phyloP scores from a whole-genome alignment of 2,888 invertebrate species.

The Pyrochroa serraticornis region DNA sequence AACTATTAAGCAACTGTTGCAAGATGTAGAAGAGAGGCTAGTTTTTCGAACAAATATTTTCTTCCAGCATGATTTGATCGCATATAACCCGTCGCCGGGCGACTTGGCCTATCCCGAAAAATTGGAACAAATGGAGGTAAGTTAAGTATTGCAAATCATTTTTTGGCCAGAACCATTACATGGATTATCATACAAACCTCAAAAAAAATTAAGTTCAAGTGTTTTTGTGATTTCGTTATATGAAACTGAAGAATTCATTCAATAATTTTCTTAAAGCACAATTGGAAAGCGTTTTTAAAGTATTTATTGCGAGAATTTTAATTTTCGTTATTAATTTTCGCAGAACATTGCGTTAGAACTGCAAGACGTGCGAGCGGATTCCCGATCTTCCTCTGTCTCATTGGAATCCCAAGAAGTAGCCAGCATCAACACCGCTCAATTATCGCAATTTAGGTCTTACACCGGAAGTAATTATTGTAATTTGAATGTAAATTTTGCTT shows the following conservation, averaged over 20 bases:
- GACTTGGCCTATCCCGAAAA: conserved; percentile 98
- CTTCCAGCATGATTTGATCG: conserved; percentile 87
- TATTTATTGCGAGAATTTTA: background rate
- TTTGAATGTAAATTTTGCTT: background rate
- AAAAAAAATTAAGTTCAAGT: too few species aligned
- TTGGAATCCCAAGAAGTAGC: conserved; percentile 77
- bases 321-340: background rate
- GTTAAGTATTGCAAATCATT: background rate
- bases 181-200: too few species aligned
- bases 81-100: conserved; percentile 88
- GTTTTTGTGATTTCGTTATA: too few species aligned
- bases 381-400: conserved; percentile 72
- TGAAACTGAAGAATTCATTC: too few species aligned
- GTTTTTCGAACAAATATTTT: conserved; percentile 96
- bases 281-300: too few species aligned
- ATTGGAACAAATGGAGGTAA: conserved; percentile 94
- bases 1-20: conserved; percentile 80
- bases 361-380: conserved; percentile 64
- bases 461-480: conserved; percentile 50
- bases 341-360: conserved; percentile 53
- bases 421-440: conserved; percentile 60
- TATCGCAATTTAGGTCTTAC: conserved; percentile 57
- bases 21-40: conserved; percentile 95
- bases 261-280: too few species aligned
- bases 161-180: too few species aligned